phyloP scores from a whole-genome alignment of 2,797 vertebrate species.

The Capromys pilorides region DNA sequence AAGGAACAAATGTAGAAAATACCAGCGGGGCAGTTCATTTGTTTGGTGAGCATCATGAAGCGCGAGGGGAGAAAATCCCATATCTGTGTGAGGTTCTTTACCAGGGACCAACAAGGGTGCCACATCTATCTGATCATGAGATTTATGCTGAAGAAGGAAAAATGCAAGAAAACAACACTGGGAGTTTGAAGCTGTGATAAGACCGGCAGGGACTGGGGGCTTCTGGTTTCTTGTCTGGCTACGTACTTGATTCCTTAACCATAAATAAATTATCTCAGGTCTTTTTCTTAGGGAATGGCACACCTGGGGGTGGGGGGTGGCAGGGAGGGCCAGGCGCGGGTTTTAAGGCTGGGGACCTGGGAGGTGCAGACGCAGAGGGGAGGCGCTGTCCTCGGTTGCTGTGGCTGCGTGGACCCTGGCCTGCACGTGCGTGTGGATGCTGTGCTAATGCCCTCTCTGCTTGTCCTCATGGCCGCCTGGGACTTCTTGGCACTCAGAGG shows the following conservation, averaged over 20 bases:
- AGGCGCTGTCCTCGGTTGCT: neutral
- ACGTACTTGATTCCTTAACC: constrained; percentile 42
- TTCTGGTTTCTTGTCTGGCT: constrained; percentile 56
- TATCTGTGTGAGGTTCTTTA: neutral
- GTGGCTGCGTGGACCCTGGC: neutral
- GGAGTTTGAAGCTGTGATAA: constrained; percentile 33
- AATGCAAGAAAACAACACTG: neutral
- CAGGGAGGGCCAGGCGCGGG: neutral
- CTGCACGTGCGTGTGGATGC: no score
- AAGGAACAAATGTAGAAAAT: neutral
- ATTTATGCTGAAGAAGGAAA: constrained; percentile 21
- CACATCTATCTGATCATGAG: neutral
- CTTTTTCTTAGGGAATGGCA: neutral
- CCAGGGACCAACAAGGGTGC: neutral
- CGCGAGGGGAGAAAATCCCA: neutral
- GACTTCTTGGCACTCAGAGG: neutral
- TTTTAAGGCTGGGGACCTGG: neutral
- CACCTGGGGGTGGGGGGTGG: neutral
- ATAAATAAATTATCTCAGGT: neutral
- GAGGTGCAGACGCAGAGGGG: neutral
- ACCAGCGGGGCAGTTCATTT: neutral
- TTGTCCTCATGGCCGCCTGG: neutral
- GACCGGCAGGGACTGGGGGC: neutral
- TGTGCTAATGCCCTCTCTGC: neutral
- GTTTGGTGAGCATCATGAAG: neutral